phyloP scores from a whole-genome alignment of 2,888 invertebrate species.

The Orchesellides sinensis region DNA sequence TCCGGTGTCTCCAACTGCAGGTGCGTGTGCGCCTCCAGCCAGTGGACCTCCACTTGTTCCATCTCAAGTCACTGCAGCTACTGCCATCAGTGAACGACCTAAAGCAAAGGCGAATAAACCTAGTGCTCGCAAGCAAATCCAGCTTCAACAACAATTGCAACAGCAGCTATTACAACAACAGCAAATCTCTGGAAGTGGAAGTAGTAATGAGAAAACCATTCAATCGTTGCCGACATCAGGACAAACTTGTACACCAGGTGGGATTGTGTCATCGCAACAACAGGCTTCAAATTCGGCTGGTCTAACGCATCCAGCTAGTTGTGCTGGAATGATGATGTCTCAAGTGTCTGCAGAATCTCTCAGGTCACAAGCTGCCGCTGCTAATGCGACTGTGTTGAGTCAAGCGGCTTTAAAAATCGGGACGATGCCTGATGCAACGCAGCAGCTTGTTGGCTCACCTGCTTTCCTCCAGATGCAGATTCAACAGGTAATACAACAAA shows the following conservation, averaged over 20 bases:
- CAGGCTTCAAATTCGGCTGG: not conserved
- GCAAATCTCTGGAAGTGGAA: conserved; percentile 71
- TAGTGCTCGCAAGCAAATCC: conserved; percentile 76
- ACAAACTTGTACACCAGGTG: no score
- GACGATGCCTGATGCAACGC: conserved; percentile 32
- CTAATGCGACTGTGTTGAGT: conserved; percentile 51
- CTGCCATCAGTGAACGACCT: conserved; percentile 89
- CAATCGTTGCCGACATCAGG: no score
- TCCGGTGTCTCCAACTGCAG: conserved; percentile 45
- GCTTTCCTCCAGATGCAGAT: conserved; percentile 73
- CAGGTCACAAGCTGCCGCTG: conserved; percentile 53
- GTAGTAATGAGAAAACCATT: conserved; percentile 64
- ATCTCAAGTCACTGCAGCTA: conserved; percentile 77
- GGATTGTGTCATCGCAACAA: no score
- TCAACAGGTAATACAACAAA: conserved; percentile 63
- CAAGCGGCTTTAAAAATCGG: conserved; percentile 51
- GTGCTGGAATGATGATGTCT: conserved; percentile 48
- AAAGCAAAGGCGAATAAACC: conserved; percentile 82
- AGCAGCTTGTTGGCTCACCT: conserved; percentile 50
- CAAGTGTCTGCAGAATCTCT: conserved; percentile 56
- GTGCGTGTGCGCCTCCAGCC: conserved; percentile 44
- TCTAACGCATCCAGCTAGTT: conserved; percentile 25
- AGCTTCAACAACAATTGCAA: conserved; percentile 78
- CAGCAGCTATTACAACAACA: conserved; percentile 78
- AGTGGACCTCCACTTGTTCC: conserved; percentile 74